These are phyloP conservation scores for Phyllotis vaccarum DNA, from an alignment of 2,797 vertebrate species.

Conservation along the genomic window DNA sequence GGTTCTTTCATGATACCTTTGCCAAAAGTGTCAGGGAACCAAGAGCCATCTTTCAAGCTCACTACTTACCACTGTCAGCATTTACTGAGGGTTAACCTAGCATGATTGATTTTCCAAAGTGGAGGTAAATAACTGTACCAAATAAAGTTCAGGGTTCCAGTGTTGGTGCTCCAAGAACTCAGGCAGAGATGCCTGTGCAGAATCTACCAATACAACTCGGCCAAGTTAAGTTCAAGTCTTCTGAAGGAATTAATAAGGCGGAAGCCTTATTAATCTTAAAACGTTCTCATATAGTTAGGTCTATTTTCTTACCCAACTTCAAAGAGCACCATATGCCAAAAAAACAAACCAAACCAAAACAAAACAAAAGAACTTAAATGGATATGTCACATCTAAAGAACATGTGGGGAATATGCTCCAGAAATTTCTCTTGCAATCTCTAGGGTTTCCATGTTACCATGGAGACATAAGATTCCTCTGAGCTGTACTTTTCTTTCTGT, in stretches of 20 bases:
- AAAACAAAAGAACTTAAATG: constrained; percentile 30
- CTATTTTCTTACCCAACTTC: constrained; percentile 43
- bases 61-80: not conserved
- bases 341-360: no score
- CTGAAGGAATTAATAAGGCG: fast-evolving
- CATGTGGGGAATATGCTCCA: constrained; percentile 42
- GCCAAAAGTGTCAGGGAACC: not conserved
- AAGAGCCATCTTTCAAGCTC: not conserved
- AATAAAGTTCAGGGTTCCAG: not conserved
- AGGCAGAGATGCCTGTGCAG: not conserved
- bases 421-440: not conserved
- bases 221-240: not conserved
- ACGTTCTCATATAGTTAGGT: not conserved
- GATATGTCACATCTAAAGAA: constrained; percentile 55
- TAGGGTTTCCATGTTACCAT: constrained; percentile 35
- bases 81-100: not conserved
- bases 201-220: fast-evolving
- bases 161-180: not conserved
- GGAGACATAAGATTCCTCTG: not conserved
- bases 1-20: not conserved
- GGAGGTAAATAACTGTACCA: not conserved
- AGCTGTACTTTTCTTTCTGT: not conserved
- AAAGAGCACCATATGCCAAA: constrained; percentile 41
- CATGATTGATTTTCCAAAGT: constrained; percentile 13
- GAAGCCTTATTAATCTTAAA: not conserved